Evolutionary conservation across 2,113 vertebrate genomes (phyloP), one percentile per base, ranked within the genome.

Genomic region (Melanerpes aurifrons): DNA sequence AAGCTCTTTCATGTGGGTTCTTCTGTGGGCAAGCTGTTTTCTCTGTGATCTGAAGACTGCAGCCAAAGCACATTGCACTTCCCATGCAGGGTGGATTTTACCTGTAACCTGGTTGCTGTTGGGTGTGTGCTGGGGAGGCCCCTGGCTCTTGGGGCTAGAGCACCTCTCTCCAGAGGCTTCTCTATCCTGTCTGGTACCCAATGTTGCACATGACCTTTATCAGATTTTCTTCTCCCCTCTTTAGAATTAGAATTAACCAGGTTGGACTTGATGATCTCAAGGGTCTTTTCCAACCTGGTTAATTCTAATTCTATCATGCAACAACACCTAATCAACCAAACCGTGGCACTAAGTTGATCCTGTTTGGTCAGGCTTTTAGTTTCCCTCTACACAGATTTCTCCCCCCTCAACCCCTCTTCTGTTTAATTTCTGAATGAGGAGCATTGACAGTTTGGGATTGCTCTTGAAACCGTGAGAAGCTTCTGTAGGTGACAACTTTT

Each of bases 51-150:
- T 68, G 61, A 56, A 90, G 87, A 82, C 3, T 12, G 9, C 63
- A 75, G 26, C 26, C 24, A 26, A 78, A 64, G 48, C 37, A 29
- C 45, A 5, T 57, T 9, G 0, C 0, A 0, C 20, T 75, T 86
- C 45, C 10, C 28, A 31, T 2, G 13, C 1, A 9, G 48, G 20
- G 3, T 10, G 31, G 1, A 5, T 82, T 90, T 89, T 40, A 93
- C 91, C 84, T 95, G 78, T 9, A 64, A 29, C 3, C 6, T 66
- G 43, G 9, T 7, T 75, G 31, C 35, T 77, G 15, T 40, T 59
- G 25, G 16, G 2, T 83, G 3, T 29, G 0, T 54, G 1, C 3
- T 72, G 31, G 8, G 18, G 21, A 22, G 25, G 4, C 0, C 54
- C 8, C 21, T 63, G 13, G 31, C 17, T 79, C 15, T 82, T 7